Conservation (phyloP, 2,113 vertebrate species). For the Phodopus roborovskii region DNA sequence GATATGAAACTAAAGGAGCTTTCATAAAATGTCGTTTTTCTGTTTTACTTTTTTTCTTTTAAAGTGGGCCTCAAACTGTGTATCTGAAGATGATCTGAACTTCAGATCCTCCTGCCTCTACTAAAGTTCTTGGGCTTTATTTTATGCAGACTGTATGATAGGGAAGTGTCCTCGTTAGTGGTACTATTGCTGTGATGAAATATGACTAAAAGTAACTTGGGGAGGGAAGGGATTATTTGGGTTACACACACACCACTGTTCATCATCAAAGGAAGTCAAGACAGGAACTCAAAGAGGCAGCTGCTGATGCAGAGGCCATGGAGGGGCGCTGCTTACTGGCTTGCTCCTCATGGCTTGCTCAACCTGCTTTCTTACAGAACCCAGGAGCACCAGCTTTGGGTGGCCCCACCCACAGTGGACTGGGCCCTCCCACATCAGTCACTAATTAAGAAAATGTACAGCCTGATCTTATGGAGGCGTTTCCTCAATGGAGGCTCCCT, state of each 20-base stretch:
- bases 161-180: neutral
- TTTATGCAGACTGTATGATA: neutral
- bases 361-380: neutral
- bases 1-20: constrained; percentile 16
- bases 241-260: neutral
- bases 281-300: neutral
- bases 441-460: neutral
- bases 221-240: neutral
- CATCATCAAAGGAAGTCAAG: neutral
- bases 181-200: neutral
- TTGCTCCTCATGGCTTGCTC: neutral
- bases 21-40: constrained; percentile 6
- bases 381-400: neutral
- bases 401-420: neutral
- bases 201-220: neutral
- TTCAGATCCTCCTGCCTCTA: neutral
- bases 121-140: neutral
- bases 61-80: neutral
- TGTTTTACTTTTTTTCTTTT: neutral
- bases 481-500: neutral
- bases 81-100: neutral
- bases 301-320: neutral
- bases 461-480: neutral
- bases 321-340: neutral
- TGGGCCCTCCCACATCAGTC: neutral